phyloP scores from a whole-genome alignment of 2,888 invertebrate species.

The Spatulosminthurus flaviceps region DNA sequence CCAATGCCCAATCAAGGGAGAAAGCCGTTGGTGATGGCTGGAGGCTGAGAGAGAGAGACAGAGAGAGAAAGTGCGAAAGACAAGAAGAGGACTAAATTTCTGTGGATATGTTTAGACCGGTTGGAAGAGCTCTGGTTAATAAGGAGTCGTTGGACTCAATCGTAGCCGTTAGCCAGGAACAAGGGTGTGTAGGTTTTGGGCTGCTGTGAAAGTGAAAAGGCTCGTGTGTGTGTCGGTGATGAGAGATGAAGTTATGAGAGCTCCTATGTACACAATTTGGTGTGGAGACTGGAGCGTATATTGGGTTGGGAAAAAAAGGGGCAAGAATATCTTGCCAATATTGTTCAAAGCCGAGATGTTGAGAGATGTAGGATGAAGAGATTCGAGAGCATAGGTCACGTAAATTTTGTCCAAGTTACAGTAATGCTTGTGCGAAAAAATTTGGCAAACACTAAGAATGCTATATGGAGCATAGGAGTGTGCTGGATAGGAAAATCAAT shows the following conservation, averaged over 20 bases:
- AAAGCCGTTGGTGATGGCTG: neutral
- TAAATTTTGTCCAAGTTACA: conserved; percentile 49
- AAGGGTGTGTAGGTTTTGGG: conserved; percentile 14
- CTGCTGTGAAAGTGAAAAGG: conserved; percentile 26
- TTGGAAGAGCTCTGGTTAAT: neutral
- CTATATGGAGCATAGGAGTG: conserved; percentile 51
- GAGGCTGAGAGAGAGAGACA: neutral
- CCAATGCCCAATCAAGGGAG: neutral
- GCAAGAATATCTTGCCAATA: conserved; percentile 36
- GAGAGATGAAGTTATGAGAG: conserved; percentile 31
- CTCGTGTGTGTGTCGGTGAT: conserved; percentile 1
- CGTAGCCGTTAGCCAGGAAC: neutral
- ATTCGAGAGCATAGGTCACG: conserved; percentile 53
- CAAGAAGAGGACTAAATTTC: neutral
- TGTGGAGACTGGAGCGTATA: neutral
- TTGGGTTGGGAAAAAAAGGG: neutral
- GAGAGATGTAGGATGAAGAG: conserved; percentile 49
- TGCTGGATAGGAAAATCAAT: conserved; percentile 64
- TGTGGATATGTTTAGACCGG: conserved; percentile 1
- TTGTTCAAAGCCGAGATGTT: conserved; percentile 41
- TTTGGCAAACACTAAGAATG: conserved; percentile 50
- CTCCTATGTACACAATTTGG: neutral
- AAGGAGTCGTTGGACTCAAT: conserved; percentile 23
- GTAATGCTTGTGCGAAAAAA: conserved; percentile 51
- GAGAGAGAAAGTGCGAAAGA: conserved; percentile 11